A percentile compares a stretch with the other conserved stretches of the same genome.
Conservation (phyloP, 2,888 invertebrate genomes). For the Calephelis perditalis region DNA sequence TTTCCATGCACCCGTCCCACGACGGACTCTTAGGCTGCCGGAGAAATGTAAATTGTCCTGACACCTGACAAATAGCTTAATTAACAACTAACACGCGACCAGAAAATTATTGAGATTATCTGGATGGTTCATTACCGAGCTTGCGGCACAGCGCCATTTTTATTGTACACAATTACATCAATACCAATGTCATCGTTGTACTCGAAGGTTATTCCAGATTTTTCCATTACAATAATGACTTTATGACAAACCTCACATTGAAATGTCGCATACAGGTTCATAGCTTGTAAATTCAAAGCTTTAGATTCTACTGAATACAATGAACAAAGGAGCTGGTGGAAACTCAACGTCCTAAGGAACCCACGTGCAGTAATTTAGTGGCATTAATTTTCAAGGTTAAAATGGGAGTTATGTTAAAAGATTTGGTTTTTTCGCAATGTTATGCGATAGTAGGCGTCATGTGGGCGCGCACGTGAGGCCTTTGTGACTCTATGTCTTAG, state of each 20-base stretch:
- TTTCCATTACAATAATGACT: constrained; percentile 32
- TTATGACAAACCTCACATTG: constrained; percentile 4
- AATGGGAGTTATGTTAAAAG: constrained; percentile 56
- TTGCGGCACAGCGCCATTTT: constrained; percentile 25
- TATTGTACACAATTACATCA: constrained; percentile 40
- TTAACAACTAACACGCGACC: constrained; percentile 69
- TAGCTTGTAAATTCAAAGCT: constrained; percentile 31
- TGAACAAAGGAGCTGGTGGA: constrained; percentile 51
- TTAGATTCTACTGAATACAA: constrained; percentile 47
- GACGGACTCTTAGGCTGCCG: constrained; percentile 50
- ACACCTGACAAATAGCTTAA: constrained; percentile 76
- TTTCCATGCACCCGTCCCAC: constrained; percentile 55
- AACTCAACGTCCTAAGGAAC: constrained; percentile 46
- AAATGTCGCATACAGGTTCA: constrained; percentile 14
- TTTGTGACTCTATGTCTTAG: constrained; percentile 47
- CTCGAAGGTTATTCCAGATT: constrained; percentile 39
- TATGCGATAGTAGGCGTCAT: constrained; percentile 64
- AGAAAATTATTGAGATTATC: constrained; percentile 61
- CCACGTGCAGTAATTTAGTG: constrained; percentile 64
- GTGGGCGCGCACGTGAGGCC: constrained; percentile 73
- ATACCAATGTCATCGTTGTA: constrained; percentile 31
- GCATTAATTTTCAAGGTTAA: constrained; percentile 71
- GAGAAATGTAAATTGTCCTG: constrained; percentile 72
- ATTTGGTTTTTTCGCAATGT: constrained; percentile 72
- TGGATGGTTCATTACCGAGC: constrained; percentile 46